Evolutionary conservation across 2,888 invertebrate genomes (phyloP).

Genomic region (Lamellibrachia columna): DNA sequence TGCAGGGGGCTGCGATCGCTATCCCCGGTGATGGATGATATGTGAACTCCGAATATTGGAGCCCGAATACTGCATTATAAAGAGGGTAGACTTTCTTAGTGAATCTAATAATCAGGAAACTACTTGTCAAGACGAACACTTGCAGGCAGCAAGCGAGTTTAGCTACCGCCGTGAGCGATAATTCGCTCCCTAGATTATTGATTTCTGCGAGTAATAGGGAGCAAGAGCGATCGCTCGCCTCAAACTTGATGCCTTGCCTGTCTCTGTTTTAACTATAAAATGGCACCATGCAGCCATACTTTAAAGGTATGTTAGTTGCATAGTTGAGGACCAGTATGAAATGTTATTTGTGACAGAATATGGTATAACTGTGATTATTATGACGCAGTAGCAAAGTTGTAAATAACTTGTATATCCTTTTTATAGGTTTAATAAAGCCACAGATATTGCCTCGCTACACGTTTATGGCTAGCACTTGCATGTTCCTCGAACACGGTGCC

Average conservation of each 20-base stretch:
- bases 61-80: no score
- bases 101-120: no score
- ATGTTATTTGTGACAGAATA: background rate
- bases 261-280: background rate
- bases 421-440: background rate
- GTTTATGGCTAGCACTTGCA: background rate
- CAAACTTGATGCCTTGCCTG: background rate
- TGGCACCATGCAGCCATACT: background rate
- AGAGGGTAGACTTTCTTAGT: no score
- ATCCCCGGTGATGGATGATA: no score
- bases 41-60: no score
- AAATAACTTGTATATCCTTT: background rate
- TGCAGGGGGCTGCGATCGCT: no score
- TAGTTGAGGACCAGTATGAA: background rate
- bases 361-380: background rate
- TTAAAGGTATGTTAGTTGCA: background rate
- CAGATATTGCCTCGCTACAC: background rate
- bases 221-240: no score
- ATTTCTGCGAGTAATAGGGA: no score
- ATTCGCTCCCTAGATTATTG: no score
- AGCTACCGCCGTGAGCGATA: no score
- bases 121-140: no score
- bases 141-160: no score
- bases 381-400: background rate
- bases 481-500: background rate